These are phyloP conservation scores for Drosophila siamana DNA, from an alignment of 2,888 invertebrate genomes.

Conservation along the genomic window DNA sequence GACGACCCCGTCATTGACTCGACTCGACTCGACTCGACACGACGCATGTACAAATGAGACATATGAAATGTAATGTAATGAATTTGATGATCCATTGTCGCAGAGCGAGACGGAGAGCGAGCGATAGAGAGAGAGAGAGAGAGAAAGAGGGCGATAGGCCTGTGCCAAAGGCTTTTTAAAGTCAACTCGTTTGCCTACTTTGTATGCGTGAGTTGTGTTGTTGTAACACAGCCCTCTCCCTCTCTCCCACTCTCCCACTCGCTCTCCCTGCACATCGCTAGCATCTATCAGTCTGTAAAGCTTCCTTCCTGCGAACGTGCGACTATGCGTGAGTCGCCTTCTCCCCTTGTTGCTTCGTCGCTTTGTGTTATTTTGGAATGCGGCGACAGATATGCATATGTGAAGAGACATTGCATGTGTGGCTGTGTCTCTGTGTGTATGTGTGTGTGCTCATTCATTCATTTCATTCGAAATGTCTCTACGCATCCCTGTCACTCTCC, in stretches of 20 bases:
- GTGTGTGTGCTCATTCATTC: constrained; percentile 72
- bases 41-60: constrained; percentile 59
- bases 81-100: constrained; percentile 86
- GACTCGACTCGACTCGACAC: not conserved
- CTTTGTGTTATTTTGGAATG: constrained; percentile 73
- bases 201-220: constrained; percentile 69
- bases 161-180: constrained; percentile 66
- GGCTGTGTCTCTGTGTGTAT: not conserved
- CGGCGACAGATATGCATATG: constrained; percentile 78
- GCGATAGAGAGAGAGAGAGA: not conserved
- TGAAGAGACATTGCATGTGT: constrained; percentile 35
- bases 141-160: constrained; percentile 23
- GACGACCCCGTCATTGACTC: constrained; percentile 23
- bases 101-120: constrained; percentile 30
- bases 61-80: constrained; percentile 82
- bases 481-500: constrained; percentile 39
- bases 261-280: constrained; percentile 63
- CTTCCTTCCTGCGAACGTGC: constrained; percentile 77
- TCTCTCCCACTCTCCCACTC: not conserved
- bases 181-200: constrained; percentile 74
- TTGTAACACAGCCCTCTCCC: not conserved
- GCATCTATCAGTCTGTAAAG: constrained; percentile 79
- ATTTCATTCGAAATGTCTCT: constrained; percentile 64
- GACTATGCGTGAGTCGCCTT: constrained; percentile 62
- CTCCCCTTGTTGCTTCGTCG: constrained; percentile 12